Conservation (phyloP, 2,888 invertebrate species). For the Omphaloscelis lunosa region DNA sequence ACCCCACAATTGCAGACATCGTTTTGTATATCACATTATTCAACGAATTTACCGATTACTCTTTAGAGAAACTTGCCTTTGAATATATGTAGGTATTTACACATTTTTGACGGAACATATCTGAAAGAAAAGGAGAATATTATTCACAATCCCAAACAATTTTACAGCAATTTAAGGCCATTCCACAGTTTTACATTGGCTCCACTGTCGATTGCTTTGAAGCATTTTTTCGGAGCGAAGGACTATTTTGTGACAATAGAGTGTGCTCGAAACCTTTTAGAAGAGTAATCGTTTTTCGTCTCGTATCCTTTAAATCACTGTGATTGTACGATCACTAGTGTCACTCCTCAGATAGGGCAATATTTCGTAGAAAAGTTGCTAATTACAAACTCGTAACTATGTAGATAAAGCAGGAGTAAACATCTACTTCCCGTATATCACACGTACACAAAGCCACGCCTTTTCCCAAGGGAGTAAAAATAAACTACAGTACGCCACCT, state of each 20-base stretch:
- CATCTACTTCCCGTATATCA: background rate
- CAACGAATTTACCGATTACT: background rate
- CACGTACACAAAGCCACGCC: background rate
- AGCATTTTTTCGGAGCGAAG: slow-evolving; percentile 32
- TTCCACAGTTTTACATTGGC: slow-evolving; percentile 37
- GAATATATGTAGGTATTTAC: background rate
- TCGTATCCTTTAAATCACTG: no score
- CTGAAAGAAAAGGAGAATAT: slow-evolving; percentile 8
- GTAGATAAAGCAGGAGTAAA: background rate
- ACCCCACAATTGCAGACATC: background rate
- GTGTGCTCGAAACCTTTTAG: slow-evolving; percentile 16
- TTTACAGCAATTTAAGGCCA: slow-evolving; percentile 43
- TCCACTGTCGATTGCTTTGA: slow-evolving; percentile 45
- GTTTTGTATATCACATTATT: background rate
- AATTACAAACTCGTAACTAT: background rate
- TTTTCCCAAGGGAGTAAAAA: background rate
- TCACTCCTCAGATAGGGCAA: background rate
- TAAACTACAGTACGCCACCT: no score
- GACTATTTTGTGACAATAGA: slow-evolving; percentile 43
- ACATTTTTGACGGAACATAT: background rate
- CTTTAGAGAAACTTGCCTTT: background rate
- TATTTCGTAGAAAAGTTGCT: background rate
- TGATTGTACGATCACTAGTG: background rate
- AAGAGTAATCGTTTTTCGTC: no score
- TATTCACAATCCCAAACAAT: slow-evolving; percentile 28